Evolutionary conservation across 2,888 invertebrate species (phyloP), one percentile per base, ranked within the genome.

Genomic region (Cheilosia scutellata): DNA sequence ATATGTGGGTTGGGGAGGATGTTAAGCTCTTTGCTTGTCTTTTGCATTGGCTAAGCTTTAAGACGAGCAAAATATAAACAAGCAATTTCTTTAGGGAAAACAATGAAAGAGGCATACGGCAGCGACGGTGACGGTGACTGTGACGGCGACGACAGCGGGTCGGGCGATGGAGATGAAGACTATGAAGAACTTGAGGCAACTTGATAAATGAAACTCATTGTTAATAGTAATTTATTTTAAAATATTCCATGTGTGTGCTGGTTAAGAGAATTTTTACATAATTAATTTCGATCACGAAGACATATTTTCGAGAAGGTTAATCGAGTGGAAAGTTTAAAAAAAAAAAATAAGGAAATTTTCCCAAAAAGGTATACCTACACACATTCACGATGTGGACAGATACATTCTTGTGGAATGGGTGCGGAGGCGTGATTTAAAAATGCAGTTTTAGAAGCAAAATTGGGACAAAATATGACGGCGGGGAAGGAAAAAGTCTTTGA

Each of bases 181-280:
- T 3, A 9, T 2, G 20, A 2, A 31, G 42, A 47, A 49, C 9
- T 57, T 9, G 58, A 33, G 71, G 49, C 58, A 79, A 65, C 72
- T 42, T 72, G 71, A 76, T 63, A 82, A 82, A 55, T 57, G 57
- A 53, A 71, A 77, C 77, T 60, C 25, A 77, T 77, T 53, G 65
- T 77, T 65, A 77, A 65, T 58, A 70, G 70, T 77, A 65, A 82
- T 82, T 82, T 82, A 77, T 77, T 82, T 77, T 82, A 82, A 82
- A 82, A 77, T 71, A 77, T 71, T 76, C 77, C 51, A 65, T 71
- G 70, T 57, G 68, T 53, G 68, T 33, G 53, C 44, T 60, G 77
- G 51, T 58, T 76, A 63, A 31, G 70, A 63, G 42, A 40, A 65
- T 77, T 82, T 82, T 65, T 71, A 70, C 76, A 76, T 70, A 76